These are phyloP conservation scores for Malacoctenus gilli DNA, from an alignment of 2,797 vertebrate genomes.

Conservation along the genomic window DNA sequence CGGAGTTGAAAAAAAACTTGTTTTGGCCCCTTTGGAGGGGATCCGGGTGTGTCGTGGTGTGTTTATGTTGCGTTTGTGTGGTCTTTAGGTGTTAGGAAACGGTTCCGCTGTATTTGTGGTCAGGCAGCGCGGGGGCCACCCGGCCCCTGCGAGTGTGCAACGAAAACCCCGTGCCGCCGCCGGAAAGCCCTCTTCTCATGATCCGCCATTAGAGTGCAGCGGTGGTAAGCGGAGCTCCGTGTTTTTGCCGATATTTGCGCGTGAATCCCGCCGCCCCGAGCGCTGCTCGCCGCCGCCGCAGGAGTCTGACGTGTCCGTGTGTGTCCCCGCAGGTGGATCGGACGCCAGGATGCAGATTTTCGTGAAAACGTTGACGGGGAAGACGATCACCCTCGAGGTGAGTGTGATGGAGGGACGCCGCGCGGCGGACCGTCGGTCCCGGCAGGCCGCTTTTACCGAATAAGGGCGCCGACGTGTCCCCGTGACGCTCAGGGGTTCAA, in stretches of 20 bases:
- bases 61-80: not conserved
- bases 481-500: too few species aligned
- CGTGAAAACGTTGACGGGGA: constrained; percentile 97
- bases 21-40: too few species aligned
- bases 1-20: too few species aligned
- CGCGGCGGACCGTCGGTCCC: not conserved
- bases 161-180: constrained; percentile 82
- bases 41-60: too few species aligned
- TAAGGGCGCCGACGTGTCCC: too few species aligned
- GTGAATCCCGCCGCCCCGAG: too few species aligned
- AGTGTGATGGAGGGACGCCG: constrained; percentile 32
- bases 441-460: too few species aligned
- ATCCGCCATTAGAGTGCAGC: constrained; percentile 86
- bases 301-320: not conserved
- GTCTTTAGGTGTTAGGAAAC: too few species aligned
- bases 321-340: constrained; percentile 69
- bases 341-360: constrained; percentile 92
- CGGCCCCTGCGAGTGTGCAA: constrained; percentile 55
- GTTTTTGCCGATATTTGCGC: too few species aligned
- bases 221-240: constrained; percentile 73
- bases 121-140: constrained; percentile 57
- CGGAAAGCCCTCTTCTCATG: constrained; percentile 78
- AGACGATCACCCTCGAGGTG: constrained; percentile 97
- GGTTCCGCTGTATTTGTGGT: constrained; percentile 33
- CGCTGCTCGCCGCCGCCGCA: too few species aligned